Evolutionary conservation across 2,888 invertebrate genomes (phyloP).

Genomic region (Mylabris sibirica): DNA sequence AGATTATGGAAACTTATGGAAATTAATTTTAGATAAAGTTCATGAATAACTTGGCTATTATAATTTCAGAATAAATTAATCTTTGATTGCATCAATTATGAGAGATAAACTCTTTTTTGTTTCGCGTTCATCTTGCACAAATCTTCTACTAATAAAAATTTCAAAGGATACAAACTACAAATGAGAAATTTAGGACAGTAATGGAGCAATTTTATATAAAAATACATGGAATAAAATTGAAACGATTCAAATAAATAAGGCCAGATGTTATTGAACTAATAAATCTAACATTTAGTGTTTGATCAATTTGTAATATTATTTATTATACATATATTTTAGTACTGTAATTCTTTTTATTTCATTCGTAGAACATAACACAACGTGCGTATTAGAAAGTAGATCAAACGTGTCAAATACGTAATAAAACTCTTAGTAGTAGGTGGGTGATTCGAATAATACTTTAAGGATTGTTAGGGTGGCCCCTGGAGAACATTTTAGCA

Average conservation of each 20-base stretch:
- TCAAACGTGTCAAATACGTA: conserved; percentile 10
- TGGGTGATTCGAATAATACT: no score
- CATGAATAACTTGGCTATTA: not conserved
- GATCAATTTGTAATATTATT: not conserved
- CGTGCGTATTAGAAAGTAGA: conserved; percentile 5
- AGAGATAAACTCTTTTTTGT: not conserved
- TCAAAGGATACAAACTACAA: no score
- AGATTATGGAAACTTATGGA: not conserved
- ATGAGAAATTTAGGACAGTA: not conserved
- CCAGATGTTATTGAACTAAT: not conserved
- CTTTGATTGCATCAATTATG: not conserved
- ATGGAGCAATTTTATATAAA: not conserved
- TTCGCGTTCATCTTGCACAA: no score
- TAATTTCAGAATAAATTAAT: not conserved
- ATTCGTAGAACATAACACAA: not conserved
- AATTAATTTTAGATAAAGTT: not conserved
- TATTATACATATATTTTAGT: no score
- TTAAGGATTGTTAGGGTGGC: no score
- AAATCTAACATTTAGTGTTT: not conserved
- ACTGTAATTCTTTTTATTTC: not conserved
- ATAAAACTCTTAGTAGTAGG: no score
- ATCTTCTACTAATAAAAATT: no score
- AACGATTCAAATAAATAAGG: not conserved
- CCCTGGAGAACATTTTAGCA: no score
- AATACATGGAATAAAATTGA: not conserved